Evolutionary conservation across 2,888 invertebrate species (phyloP).

Genomic region (Sinodicranocentrus sp.): DNA sequence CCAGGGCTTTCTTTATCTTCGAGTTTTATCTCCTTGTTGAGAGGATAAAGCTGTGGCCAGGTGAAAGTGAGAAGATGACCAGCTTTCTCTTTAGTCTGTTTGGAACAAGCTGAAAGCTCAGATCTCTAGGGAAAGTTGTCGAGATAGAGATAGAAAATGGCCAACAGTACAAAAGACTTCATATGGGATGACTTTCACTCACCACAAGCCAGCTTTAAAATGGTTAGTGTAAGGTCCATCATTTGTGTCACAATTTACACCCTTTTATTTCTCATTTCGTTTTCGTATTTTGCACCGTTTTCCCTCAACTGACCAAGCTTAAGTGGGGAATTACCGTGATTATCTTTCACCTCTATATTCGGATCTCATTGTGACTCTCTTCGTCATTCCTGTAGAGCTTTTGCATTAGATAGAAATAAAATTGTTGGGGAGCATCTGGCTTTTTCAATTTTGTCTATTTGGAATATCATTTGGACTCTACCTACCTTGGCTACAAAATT

Average conservation of each 20-base stretch:
- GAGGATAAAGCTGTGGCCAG: too few relatives aligned
- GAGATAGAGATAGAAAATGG: too few relatives aligned
- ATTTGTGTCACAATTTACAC: conserved; percentile 83
- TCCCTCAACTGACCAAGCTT: conserved; percentile 83
- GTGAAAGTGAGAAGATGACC: too few relatives aligned
- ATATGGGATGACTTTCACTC: too few relatives aligned
- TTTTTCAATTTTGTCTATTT: conserved; percentile 86
- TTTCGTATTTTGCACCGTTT: conserved; percentile 84
- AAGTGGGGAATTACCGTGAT: conserved; percentile 84
- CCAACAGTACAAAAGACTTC: too few relatives aligned
- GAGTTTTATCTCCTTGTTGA: too few relatives aligned
- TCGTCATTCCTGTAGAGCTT: conserved; percentile 83
- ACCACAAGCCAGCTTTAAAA: too few relatives aligned
- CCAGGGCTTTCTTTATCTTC: too few relatives aligned
- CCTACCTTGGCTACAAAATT: conserved; percentile 84
- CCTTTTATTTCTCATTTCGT: conserved; percentile 83
- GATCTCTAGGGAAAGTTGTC: too few relatives aligned
- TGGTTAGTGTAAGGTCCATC: too few relatives aligned
- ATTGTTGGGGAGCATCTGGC: conserved; percentile 87
- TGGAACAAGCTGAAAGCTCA: too few relatives aligned
- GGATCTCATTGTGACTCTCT: conserved; percentile 88
- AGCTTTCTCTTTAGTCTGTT: too few relatives aligned
- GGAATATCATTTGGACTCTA: conserved; percentile 88
- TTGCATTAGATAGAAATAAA: conserved; percentile 86
- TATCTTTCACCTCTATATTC: conserved; percentile 89